Evolutionary conservation across 2,888 invertebrate genomes (phyloP), one percentile per base, ranked within the genome.

Genomic region (Heteromyza rotundicornis): DNA sequence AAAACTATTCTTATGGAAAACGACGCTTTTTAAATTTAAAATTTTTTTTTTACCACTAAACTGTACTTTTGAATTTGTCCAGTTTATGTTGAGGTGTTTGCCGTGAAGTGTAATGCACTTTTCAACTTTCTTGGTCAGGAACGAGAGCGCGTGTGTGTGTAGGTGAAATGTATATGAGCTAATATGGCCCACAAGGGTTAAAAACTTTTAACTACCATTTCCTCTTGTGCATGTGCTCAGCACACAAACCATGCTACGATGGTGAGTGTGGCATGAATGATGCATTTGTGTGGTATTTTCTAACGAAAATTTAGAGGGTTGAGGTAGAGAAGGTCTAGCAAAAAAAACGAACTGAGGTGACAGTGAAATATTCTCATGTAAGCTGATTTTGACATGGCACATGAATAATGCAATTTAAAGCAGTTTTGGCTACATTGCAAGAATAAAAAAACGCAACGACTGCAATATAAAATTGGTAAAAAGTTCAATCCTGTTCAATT

Each of bases 51-150:
- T n/a, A n/a, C n/a, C n/a, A n/a, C n/a, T n/a, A n/a, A n/a, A n/a
- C n/a, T n/a, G n/a, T n/a, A n/a, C n/a, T n/a, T n/a, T n/a, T n/a
- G n/a, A n/a, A n/a, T n/a, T n/a, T n/a, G n/a, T n/a, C n/a, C n/a
- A n/a, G n/a, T n/a, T n/a, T n/a, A n/a, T n/a, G n/a, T 40, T 40
- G 40, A 40, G 40, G 40, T 40, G 40, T 40, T 40, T 40, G 14
- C 40, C 40, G 40, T n/a, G 3, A 40, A n/a, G 8, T 7, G 40
- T n/a, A 40, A 40, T 40, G 40, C 40, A 40, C 40, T 40, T 7
- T 40, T 7, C 40, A 40, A 40, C 40, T 40, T 40, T 40, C 40
- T 40, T 40, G 40, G 40, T n/a, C 40, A 40, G 10, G 16, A n/a
- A n/a, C 40, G 40, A n/a, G n/a, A n/a, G n/a, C n/a, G n/a, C 40